Evolutionary conservation across 2,888 invertebrate genomes (phyloP).

Genomic region (Dugesia japonica): DNA sequence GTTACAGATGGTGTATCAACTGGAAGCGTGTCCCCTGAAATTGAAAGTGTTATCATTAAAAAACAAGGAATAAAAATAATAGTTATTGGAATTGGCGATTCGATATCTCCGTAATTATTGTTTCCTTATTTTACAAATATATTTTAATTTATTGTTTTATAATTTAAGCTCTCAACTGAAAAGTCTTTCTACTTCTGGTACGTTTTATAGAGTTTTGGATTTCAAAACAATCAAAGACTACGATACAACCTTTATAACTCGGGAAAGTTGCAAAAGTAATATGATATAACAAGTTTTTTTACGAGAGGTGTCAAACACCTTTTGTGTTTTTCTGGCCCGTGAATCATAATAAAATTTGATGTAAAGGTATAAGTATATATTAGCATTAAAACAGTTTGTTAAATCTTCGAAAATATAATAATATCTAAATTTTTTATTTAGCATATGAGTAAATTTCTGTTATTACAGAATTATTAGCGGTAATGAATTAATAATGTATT

Average conservation of each 20-base stretch:
- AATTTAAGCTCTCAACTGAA: background rate
- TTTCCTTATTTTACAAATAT: background rate
- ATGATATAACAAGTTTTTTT: too few relatives aligned
- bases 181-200: background rate
- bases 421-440: too few relatives aligned
- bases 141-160: background rate
- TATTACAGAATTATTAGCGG: too few relatives aligned
- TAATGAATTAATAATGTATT: too few relatives aligned
- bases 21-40: background rate
- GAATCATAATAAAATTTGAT: too few relatives aligned
- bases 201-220: background rate
- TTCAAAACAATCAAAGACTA: background rate
- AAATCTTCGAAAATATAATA: too few relatives aligned
- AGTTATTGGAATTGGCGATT: background rate
- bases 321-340: too few relatives aligned
- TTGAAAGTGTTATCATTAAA: background rate
- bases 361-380: too few relatives aligned
- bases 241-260: background rate
- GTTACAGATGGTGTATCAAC: background rate
- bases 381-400: too few relatives aligned
- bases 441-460: too few relatives aligned
- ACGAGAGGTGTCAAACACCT: too few relatives aligned
- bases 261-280: conserved; percentile 3
- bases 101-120: background rate
- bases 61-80: background rate